phyloP scores from a whole-genome alignment of 2,888 invertebrate species.

The Zele albiditarsus region DNA sequence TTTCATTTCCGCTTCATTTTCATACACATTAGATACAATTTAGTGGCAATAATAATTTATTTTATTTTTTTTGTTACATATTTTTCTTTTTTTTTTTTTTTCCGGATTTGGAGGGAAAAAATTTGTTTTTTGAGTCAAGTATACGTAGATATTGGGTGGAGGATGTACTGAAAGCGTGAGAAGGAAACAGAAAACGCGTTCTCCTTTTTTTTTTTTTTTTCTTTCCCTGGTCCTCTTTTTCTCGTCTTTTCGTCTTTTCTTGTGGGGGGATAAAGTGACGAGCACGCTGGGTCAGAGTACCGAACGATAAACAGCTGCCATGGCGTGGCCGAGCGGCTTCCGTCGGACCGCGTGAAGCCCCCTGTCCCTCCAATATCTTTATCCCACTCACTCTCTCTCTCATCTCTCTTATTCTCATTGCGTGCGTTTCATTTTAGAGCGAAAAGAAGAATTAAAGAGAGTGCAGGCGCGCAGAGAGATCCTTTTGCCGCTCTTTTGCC shows the following conservation, averaged over 20 bases:
- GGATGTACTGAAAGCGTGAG: not conserved
- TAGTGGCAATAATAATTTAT: not conserved
- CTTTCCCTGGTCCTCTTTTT: not conserved
- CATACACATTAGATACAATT: not conserved
- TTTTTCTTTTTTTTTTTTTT: not conserved
- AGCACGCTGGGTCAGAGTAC: slow-evolving; percentile 38
- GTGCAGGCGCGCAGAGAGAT: not conserved
- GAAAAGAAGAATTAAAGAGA: slow-evolving; percentile 4
- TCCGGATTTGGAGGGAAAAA: not conserved
- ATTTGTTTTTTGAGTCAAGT: not conserved
- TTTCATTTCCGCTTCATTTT: no score
- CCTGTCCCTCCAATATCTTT: slow-evolving; percentile 38
- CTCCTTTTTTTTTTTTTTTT: slow-evolving; percentile 2
- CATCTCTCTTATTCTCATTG: not conserved
- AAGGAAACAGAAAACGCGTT: not conserved
- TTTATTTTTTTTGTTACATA: slow-evolving; percentile 1
- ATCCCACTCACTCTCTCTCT: slow-evolving; percentile 8
- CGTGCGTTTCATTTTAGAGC: not conserved
- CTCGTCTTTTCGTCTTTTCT: not conserved
- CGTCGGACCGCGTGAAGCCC: slow-evolving; percentile 54
- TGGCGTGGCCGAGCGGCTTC: slow-evolving; percentile 52
- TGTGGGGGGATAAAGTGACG: slow-evolving; percentile 26
- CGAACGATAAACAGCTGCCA: slow-evolving; percentile 54
- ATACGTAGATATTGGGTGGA: not conserved
- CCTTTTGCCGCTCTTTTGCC: slow-evolving; percentile 48